A percentile compares a stretch with the other conserved stretches of the same genome.
Conservation (phyloP, 2,113 vertebrate species). For the Taurulus bubalis region DNA sequence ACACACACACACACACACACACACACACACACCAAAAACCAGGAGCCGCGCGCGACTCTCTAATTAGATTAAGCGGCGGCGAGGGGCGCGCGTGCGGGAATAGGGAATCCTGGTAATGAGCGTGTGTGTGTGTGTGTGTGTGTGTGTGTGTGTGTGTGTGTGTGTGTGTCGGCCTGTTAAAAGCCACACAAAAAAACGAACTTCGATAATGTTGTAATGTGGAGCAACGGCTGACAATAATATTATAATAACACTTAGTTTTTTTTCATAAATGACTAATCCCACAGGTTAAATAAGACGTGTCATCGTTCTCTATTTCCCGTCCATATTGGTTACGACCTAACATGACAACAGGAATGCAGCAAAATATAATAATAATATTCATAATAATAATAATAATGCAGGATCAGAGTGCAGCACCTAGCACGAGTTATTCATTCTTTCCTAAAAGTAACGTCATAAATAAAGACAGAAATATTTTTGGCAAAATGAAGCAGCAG, state of each 20-base stretch:
- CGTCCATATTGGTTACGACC: background rate
- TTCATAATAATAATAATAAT: background rate
- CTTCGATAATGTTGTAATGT: background rate
- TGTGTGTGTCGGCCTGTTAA: background rate
- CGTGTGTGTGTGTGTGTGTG: background rate
- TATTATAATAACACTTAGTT: conserved; percentile 4
- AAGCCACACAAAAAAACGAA: background rate
- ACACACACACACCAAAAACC: conserved; percentile 82
- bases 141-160: background rate
- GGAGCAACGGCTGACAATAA: background rate
- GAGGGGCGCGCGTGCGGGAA: conserved; percentile 91
- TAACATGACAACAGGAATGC: background rate
- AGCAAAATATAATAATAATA: background rate
- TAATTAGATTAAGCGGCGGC: conserved; percentile 97
- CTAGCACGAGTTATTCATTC: too few species aligned
- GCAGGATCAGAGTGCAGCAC: background rate
- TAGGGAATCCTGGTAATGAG: conserved; percentile 94
- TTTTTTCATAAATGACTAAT: background rate
- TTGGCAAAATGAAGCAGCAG: background rate
- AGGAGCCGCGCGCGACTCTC: conserved; percentile 88
- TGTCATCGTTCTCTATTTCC: background rate
- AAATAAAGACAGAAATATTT: background rate
- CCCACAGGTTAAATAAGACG: background rate
- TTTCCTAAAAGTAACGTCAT: background rate
- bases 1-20: too few species aligned